Evolutionary conservation across 2,888 invertebrate genomes (phyloP).

Genomic region (Lycia hirtaria): DNA sequence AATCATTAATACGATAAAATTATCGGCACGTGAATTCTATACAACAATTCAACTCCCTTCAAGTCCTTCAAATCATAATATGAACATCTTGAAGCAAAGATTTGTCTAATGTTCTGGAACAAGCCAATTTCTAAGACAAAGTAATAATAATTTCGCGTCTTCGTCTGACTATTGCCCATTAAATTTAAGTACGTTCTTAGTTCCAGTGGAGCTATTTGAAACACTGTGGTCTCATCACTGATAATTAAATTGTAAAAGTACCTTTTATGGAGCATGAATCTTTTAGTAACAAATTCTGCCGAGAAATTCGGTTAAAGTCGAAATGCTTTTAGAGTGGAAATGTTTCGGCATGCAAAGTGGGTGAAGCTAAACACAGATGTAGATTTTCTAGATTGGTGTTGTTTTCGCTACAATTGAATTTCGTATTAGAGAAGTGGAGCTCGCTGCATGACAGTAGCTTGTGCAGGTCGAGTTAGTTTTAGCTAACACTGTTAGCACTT

Average conservation of each 20-base stretch:
- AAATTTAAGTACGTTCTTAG: conserved; percentile 57
- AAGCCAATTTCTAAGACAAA: conserved; percentile 51
- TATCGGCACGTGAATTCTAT: background rate
- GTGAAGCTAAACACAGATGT: conserved; percentile 1
- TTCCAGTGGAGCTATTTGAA: conserved; percentile 54
- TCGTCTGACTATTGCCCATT: conserved; percentile 50
- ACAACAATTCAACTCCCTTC: conserved; percentile 8
- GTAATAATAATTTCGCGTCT: conserved; percentile 47
- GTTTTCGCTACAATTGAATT: conserved; percentile 27
- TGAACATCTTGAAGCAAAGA: conserved; percentile 25
- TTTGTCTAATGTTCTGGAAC: conserved; percentile 38
- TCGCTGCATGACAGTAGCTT: conserved; percentile 14
- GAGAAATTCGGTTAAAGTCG: conserved; percentile 14
- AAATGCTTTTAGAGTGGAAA: conserved; percentile 15
- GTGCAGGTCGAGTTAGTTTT: conserved; percentile 17
- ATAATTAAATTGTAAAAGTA: conserved; percentile 54
- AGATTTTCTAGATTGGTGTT: conserved; percentile 15
- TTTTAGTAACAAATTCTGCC: conserved; percentile 17
- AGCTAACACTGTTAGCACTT: conserved; percentile 12
- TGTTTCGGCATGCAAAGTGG: conserved; percentile 10
- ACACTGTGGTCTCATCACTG: conserved; percentile 49
- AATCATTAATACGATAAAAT: background rate
- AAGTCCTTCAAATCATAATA: conserved; percentile 19
- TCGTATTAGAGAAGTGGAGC: conserved; percentile 18
- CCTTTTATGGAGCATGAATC: conserved; percentile 44